A percentile compares a stretch with the other conserved stretches of the same genome.
phyloP scores from a whole-genome alignment of 2,888 invertebrate species.

The Noctua janthe region DNA sequence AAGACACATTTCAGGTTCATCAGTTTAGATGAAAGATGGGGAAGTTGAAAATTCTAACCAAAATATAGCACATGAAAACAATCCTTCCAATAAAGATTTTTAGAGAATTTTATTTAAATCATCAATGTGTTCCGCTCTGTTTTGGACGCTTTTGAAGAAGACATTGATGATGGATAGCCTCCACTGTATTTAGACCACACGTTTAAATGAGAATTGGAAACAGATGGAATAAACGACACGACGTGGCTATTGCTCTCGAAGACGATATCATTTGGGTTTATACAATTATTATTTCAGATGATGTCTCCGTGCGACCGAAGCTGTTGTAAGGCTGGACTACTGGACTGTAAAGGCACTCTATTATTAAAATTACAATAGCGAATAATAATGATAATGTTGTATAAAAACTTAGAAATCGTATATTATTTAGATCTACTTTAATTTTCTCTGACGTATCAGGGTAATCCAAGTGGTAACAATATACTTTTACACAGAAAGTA shows the following conservation, averaged over 20 bases:
- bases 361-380: background rate
- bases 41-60: background rate
- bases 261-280: background rate
- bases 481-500: conserved; percentile 47
- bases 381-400: background rate
- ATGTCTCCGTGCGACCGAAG: background rate
- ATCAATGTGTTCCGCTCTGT: conserved; percentile 25
- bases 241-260: background rate
- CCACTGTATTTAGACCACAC: conserved; percentile 52
- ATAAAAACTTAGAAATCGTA: background rate
- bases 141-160: conserved; percentile 51
- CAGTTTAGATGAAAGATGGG: background rate
- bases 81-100: conserved; percentile 10
- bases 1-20: background rate
- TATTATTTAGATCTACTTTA: background rate
- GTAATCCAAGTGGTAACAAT: conserved; percentile 37
- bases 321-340: background rate
- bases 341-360: background rate
- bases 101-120: conserved; percentile 35
- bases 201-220: conserved; percentile 52
- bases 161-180: conserved; percentile 56
- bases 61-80: conserved; percentile 31
- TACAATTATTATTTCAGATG: conserved; percentile 2
- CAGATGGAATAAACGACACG: conserved; percentile 44
- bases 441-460: background rate